Conservation (phyloP, 2,113 vertebrate species). For the Coturnix japonica region DNA sequence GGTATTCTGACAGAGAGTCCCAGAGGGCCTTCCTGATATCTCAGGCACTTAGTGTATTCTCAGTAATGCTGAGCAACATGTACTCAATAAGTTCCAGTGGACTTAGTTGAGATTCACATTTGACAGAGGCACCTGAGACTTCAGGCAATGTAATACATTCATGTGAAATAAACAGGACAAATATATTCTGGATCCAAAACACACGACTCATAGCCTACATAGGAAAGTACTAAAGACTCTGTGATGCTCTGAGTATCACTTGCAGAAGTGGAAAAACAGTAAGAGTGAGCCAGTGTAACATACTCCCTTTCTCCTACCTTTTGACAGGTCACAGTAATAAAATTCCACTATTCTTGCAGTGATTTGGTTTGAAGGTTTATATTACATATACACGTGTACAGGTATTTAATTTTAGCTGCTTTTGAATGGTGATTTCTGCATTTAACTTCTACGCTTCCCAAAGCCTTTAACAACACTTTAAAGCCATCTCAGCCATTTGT, state of each 20-base stretch:
- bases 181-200: not conserved
- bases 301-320: not conserved
- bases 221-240: not conserved
- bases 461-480: not conserved
- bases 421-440: not conserved
- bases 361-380: not conserved
- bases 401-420: not conserved
- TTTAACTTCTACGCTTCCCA: not conserved
- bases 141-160: not conserved
- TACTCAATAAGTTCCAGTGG: not conserved
- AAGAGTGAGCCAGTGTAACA: not conserved
- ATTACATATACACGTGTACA: fast-evolving
- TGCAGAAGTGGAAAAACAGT: not conserved
- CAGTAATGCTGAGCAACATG: not conserved
- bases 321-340: conserved; percentile 2
- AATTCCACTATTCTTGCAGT: not conserved
- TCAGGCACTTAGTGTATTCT: not conserved
- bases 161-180: not conserved
- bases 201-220: not conserved
- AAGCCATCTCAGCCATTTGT: not conserved
- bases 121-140: not conserved
- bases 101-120: not conserved
- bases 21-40: not conserved
- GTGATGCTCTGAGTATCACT: not conserved
- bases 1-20: not conserved